These are phyloP conservation scores for Xyliphius kryptos DNA, from an alignment of 2,113 vertebrate genomes.

Conservation along the genomic window DNA sequence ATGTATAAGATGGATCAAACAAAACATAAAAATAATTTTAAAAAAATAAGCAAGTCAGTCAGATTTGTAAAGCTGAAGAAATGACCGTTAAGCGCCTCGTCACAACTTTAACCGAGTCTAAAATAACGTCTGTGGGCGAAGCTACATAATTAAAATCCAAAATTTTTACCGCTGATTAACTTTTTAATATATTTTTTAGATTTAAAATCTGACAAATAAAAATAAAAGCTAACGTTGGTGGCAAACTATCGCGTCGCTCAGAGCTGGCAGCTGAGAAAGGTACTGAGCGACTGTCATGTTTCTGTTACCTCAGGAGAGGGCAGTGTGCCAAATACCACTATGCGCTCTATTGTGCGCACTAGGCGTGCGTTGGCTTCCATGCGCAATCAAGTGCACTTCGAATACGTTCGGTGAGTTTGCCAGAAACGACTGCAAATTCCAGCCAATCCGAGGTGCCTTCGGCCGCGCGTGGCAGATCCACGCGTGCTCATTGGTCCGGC, in stretches of 20 bases:
- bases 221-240: slow-evolving; percentile 22
- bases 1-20: too few relatives aligned
- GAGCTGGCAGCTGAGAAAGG: slow-evolving; percentile 25
- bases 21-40: background rate
- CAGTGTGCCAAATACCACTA: background rate
- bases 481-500: slow-evolving; percentile 5
- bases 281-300: slow-evolving; percentile 39
- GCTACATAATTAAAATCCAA: background rate
- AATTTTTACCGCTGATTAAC: background rate
- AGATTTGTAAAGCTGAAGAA: too few relatives aligned
- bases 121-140: background rate
- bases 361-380: rapidly evolving
- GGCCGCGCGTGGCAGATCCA: background rate
- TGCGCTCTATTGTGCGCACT: background rate
- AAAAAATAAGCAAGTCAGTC: background rate
- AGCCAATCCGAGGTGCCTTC: background rate
- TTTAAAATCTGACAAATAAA: slow-evolving; percentile 8
- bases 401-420: background rate
- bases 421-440: background rate
- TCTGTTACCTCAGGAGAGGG: background rate
- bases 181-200: background rate
- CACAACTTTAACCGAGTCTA: too few relatives aligned
- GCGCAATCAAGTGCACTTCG: background rate
- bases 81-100: too few relatives aligned
- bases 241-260: slow-evolving; percentile 24